Evolutionary conservation across 2,888 invertebrate species (phyloP), one percentile per base, ranked within the genome.

Genomic region (Silvanus unidentatus): DNA sequence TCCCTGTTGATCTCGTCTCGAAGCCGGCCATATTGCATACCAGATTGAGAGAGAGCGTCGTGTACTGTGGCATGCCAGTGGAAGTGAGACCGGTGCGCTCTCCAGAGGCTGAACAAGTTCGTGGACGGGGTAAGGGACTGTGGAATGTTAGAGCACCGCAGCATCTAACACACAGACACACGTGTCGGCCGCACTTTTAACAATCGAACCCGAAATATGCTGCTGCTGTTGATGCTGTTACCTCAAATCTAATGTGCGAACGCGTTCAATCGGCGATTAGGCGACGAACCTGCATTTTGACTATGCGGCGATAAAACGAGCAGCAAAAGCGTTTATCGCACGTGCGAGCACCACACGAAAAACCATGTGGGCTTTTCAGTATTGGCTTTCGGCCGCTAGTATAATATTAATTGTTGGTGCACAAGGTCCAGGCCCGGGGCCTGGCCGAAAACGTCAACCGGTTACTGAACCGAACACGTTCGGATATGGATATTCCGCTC

Each of bases 1-100:
- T 63, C 65, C 63, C 61, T 58, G 54, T 55, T 49, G 53, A 49
- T 57, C 51, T 53, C 53, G 59, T 58, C 58, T 57, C 57, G 16
- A 56, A 52, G 64, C 64, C 72, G 70, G 72, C 72, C 72, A 73
- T 73, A 70, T 72, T 72, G 72, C 71, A 73, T 73, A 73, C 72
- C 72, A 71, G 65, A 60, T 60, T 53, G 68, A 71, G 63, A 64
- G 68, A 65, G 59, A 62, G 44, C 40, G 44, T 45, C 52, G 44
- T 50, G 48, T 52, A 49, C 48, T 50, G 42, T 42, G 50, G 45
- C 44, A 43, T 43, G 56, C 52, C 58, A 53, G 57, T 50, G 49
- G 53, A 58, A 65, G 57, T 53, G 62, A 62, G 64, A 48, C 45
- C 45, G 48, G 42, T 45, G 57, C 53, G 55, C 60, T 61, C 65